These are phyloP conservation scores for Aphidius colemani DNA, from an alignment of 2,888 invertebrate genomes.

Conservation along the genomic window DNA sequence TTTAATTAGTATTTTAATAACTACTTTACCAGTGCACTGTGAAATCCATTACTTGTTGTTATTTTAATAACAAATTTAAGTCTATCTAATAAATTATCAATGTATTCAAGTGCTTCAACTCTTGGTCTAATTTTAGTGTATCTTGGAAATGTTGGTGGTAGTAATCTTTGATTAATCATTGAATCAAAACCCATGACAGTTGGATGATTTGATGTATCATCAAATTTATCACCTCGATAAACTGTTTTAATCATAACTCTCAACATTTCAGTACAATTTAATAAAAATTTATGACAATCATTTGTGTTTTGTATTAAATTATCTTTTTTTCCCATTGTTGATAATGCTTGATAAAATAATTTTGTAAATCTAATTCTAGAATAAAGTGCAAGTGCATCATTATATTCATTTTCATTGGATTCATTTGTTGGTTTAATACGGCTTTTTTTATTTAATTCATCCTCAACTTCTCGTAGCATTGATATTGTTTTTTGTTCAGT, in stretches of 20 bases:
- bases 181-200: constrained; percentile 95
- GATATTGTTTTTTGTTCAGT: constrained; percentile 80
- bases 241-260: constrained; percentile 79
- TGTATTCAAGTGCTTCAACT: constrained; percentile 77
- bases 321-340: constrained; percentile 71
- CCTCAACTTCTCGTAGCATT: constrained; percentile 88
- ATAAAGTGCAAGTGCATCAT: constrained; percentile 71
- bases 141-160: constrained; percentile 98
- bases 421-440: constrained; percentile 63
- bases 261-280: constrained; percentile 81
- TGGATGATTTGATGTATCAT: constrained; percentile 70
- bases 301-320: constrained; percentile 69
- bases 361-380: constrained; percentile 86
- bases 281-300: constrained; percentile 81
- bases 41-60: constrained; percentile 77
- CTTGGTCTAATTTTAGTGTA: constrained; percentile 89
- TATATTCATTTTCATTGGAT: constrained; percentile 60
- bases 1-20: constrained; percentile 58
- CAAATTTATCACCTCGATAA: constrained; percentile 73
- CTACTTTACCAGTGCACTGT: constrained; percentile 68
- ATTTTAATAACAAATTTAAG: constrained; percentile 83
- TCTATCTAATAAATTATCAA: constrained; percentile 81
- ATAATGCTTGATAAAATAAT: constrained; percentile 81
- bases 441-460: constrained; percentile 78
- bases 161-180: constrained; percentile 89